A percentile compares a stretch with the other conserved stretches of the same genome.
phyloP scores from a whole-genome alignment of 2,888 invertebrate genomes.

The Geophilus truncorum region DNA sequence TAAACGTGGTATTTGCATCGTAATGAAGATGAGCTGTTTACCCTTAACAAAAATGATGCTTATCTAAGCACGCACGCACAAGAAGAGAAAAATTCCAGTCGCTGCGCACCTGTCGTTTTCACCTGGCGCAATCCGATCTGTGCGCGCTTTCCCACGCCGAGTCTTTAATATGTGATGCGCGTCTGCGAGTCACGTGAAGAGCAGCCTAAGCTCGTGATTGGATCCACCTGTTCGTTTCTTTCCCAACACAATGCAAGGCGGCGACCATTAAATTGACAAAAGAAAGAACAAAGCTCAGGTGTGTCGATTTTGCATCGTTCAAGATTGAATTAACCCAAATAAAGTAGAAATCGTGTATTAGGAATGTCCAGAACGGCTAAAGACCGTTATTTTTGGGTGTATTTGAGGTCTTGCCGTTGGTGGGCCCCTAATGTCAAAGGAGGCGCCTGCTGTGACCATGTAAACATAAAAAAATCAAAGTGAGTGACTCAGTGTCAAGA shows the following conservation, averaged over 20 bases:
- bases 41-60: neutral
- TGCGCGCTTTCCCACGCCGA: neutral
- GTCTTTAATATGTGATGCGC: neutral
- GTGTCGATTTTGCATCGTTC: neutral
- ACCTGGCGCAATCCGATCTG: neutral
- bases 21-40: neutral
- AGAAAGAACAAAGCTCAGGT: neutral
- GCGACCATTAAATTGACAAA: neutral
- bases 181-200: neutral
- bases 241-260: neutral
- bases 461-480: neutral
- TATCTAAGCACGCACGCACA: neutral
- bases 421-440: neutral
- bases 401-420: neutral
- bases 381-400: neutral
- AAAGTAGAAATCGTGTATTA: neutral
- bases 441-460: neutral
- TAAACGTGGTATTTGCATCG: neutral
- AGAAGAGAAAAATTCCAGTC: neutral
- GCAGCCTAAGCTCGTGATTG: neutral
- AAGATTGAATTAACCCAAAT: neutral
- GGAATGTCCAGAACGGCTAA: too few species aligned
- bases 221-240: neutral
- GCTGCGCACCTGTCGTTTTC: neutral
- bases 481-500: neutral